These are phyloP conservation scores for Oscheius sp. DNA, from an alignment of 2,888 invertebrate species.

Conservation along the genomic window DNA sequence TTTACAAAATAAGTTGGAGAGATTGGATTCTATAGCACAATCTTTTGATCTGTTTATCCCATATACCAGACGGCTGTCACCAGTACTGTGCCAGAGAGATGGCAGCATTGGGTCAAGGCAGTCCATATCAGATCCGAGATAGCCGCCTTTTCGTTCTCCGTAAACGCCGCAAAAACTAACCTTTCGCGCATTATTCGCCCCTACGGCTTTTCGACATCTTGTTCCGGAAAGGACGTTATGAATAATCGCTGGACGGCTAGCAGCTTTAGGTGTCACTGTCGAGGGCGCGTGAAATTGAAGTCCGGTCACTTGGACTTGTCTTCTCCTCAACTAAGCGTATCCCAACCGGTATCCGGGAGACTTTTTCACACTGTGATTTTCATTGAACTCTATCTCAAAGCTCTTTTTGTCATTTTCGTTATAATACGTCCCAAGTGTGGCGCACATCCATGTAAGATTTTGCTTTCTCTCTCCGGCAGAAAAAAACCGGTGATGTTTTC, in stretches of 20 bases:
- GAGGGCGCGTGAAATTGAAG: constrained; percentile 25
- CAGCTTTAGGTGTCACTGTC: constrained; percentile 22
- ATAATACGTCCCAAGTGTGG: constrained; percentile 16
- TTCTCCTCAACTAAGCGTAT: constrained; percentile 13
- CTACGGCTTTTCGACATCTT: background rate
- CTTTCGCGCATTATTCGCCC: constrained; percentile 11
- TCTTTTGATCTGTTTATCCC: background rate
- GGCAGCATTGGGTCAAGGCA: constrained; percentile 26
- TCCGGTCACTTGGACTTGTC: constrained; percentile 21
- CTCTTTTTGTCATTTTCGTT: no score
- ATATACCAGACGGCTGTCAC: constrained; percentile 18
- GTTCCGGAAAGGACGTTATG: background rate
- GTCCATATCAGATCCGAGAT: constrained; percentile 28
- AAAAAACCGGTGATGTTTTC: constrained; percentile 27
- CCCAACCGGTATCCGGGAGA: constrained; percentile 2
- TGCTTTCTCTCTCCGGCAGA: constrained; percentile 18
- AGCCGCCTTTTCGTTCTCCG: constrained; percentile 23
- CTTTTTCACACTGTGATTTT: constrained; percentile 3
- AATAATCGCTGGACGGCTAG: constrained; percentile 13
- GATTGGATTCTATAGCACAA: background rate
- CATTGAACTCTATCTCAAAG: no score
- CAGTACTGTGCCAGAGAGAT: constrained; percentile 21
- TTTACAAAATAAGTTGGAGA: background rate
- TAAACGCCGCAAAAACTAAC: constrained; percentile 7
- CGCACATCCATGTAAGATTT: constrained; percentile 8